These are phyloP conservation scores for Ormia ochracea DNA, from an alignment of 2,888 invertebrate species.

Conservation along the genomic window DNA sequence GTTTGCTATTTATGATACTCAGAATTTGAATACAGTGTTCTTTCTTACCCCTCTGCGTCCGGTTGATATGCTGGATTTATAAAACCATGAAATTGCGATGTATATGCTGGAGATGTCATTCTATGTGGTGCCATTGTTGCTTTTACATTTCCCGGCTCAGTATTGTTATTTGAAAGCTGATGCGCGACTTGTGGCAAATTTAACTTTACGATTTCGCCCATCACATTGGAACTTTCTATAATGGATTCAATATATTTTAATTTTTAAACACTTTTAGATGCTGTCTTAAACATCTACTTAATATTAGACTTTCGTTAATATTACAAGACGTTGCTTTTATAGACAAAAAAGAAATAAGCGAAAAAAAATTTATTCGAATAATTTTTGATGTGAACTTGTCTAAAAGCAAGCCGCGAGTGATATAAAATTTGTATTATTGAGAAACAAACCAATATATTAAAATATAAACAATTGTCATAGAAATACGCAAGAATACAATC, in stretches of 20 bases:
- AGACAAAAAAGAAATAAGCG: neutral
- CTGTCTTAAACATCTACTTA: neutral
- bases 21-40: no score
- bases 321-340: no score
- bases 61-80: conserved; percentile 51
- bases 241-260: neutral
- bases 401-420: conserved; percentile 59
- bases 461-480: neutral
- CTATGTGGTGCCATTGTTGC: neutral
- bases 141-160: neutral
- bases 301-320: neutral
- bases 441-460: neutral
- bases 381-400: conserved; percentile 50
- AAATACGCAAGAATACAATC: neutral
- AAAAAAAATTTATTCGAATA: conserved; percentile 1
- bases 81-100: conserved; percentile 11
- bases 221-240: neutral
- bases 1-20: no score
- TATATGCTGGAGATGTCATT: neutral
- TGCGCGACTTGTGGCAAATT: conserved; percentile 1
- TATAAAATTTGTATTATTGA: conserved; percentile 28
- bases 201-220: conserved; percentile 44
- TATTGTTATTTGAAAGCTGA: neutral
- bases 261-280: neutral
- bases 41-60: conserved; percentile 44